These are phyloP conservation scores for Crossocerus cetratus DNA, from an alignment of 2,888 invertebrate species.

Conservation along the genomic window DNA sequence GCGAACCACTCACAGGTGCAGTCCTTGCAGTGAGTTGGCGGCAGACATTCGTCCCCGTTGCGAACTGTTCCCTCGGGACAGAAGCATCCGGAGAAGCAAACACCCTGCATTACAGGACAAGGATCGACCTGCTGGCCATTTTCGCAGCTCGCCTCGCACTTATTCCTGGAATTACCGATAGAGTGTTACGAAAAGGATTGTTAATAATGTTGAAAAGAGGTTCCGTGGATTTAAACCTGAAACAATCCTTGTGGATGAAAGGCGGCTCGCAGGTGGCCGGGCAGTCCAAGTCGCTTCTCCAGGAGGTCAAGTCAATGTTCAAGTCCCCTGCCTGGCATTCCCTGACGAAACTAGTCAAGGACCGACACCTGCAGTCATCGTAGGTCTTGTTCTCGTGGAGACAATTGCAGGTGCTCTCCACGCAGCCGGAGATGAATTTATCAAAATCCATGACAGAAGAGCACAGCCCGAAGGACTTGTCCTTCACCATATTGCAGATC, in stretches of 20 bases:
- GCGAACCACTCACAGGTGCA: slow-evolving; percentile 87
- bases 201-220: background rate
- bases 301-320: slow-evolving; percentile 82
- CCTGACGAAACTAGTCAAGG: slow-evolving; percentile 84
- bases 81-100: slow-evolving; percentile 90
- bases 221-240: slow-evolving; percentile 77
- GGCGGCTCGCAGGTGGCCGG: slow-evolving; percentile 86
- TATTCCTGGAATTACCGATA: slow-evolving; percentile 57
- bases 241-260: slow-evolving; percentile 90
- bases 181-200: no score
- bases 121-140: slow-evolving; percentile 79
- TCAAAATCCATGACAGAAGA: slow-evolving; percentile 82
- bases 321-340: slow-evolving; percentile 85
- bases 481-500: slow-evolving; percentile 84
- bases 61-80: slow-evolving; percentile 87
- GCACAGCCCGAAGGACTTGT: slow-evolving; percentile 83
- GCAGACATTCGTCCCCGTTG: slow-evolving; percentile 83
- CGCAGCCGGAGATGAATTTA: slow-evolving; percentile 84
- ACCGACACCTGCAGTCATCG: slow-evolving; percentile 83
- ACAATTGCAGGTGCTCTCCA: slow-evolving; percentile 88
- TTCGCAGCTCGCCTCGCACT: slow-evolving; percentile 88
- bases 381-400: slow-evolving; percentile 77
- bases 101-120: slow-evolving; percentile 82
- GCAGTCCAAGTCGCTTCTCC: slow-evolving; percentile 86
- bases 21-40: slow-evolving; percentile 86